Base-by-base conservation (phyloP, 2,113 vertebrate species). In the Vidua chalybeata region DNA sequence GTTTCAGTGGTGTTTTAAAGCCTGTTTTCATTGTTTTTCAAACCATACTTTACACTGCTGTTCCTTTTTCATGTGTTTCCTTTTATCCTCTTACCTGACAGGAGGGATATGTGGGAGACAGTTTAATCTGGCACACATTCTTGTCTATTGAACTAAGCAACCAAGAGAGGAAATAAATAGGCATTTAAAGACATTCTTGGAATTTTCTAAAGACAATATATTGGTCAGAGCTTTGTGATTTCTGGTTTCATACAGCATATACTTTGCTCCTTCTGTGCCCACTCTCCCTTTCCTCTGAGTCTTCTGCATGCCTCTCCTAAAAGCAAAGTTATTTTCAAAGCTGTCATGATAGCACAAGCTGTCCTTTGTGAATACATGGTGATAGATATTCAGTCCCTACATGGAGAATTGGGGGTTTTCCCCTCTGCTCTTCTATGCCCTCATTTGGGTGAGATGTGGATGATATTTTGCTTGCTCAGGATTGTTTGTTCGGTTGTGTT, bases 101-200 rank as follows among this genome's bases (percentile, higher is more conserved):
- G 39, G 39, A 35, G 31, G 39, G 17, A 21, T 45, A 11, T 20
- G 11, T 75, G 35, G 81, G 72, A 84, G 33, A 33, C 39, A 37
- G 21, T 84, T 79, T 90, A 11, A 39, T 55, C 84, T 96, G 85
- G 69, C 61, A 61, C 43, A 27, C 8, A 17, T 24, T 66, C 94
- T 91, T 93, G 19, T 91, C 46, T 28, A 49, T 77, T 27, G 87
- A 72, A 35, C 59, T 80, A 51, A 85, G 62, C 48, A 75, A 69
- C 66, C 73, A 91, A 64, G 61, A 84, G 54, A 66, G 56, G 76
- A 92, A 90, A 88, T 85, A 95, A 90, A 93, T 87, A 81, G 35
- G 24, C 35, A 87, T 30, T 93, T 75, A 51, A 76, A 89, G 26
- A 13, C 46, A 84, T 75, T 73, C 46, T 82, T 75, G 35, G 76